Conservation (phyloP, 1,140 invertebrate species). For the Drosophila ohnishii region DNA sequence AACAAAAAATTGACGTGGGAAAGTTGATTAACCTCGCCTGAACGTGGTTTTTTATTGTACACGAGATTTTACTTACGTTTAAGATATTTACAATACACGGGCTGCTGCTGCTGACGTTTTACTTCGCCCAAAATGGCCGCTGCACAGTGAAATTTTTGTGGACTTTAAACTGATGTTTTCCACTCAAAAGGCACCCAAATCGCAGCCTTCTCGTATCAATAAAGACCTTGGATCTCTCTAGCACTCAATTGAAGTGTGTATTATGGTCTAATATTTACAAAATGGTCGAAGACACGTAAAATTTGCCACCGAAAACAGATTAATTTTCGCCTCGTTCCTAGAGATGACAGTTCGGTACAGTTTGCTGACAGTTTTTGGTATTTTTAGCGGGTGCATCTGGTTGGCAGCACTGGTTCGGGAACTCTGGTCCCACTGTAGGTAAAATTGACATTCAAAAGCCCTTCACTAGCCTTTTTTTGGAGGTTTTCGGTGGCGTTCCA, state of each 20-base stretch:
- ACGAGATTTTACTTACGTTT: slow-evolving; percentile 39
- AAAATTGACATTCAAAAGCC: neutral
- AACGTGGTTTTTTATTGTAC: neutral
- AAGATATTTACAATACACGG: slow-evolving; percentile 30
- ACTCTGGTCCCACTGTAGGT: neutral
- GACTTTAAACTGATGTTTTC: slow-evolving; percentile 13
- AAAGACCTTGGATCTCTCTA: neutral
- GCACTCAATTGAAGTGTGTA: slow-evolving; percentile 1
- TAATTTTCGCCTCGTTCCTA: slow-evolving; percentile 55
- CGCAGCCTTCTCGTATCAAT: neutral
- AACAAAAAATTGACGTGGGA: slow-evolving; percentile 5
- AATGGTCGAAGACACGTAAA: slow-evolving; percentile 48
- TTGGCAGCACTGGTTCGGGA: neutral
- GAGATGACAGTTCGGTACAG: slow-evolving; percentile 20
- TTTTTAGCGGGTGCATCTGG: neutral
- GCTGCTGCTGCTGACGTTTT: slow-evolving; percentile 63
- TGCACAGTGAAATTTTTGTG: slow-evolving; percentile 28
- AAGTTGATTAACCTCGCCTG: neutral
- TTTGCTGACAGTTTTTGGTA: neutral
- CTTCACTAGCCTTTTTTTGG: too few species aligned
- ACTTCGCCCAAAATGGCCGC: slow-evolving; percentile 77
- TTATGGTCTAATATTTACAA: slow-evolving; percentile 51
- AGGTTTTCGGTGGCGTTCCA: too few species aligned
- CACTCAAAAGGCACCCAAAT: slow-evolving; percentile 6
- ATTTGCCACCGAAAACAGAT: slow-evolving; percentile 61